Conservation (phyloP, 1,140 invertebrate genomes). For the Akabosia matsudoensis region DNA sequence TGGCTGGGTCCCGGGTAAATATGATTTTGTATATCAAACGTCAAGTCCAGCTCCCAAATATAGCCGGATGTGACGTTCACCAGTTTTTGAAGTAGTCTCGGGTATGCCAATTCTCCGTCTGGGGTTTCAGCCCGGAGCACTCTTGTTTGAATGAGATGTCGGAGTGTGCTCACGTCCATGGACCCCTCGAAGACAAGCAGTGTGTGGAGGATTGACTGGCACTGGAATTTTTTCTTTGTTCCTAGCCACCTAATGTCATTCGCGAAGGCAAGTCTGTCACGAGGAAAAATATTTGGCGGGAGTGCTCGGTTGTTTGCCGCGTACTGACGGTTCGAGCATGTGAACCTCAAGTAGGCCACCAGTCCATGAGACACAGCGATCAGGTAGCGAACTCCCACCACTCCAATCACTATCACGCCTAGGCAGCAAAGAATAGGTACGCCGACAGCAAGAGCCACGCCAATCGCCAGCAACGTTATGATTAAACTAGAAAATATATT, state of each 20-base stretch:
- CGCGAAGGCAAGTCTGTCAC: conserved; percentile 42
- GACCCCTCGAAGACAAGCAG: conserved; percentile 56
- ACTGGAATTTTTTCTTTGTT: conserved; percentile 43
- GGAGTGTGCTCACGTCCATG: conserved; percentile 53
- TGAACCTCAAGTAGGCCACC: conserved; percentile 48
- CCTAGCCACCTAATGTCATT: conserved; percentile 56
- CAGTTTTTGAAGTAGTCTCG: conserved; percentile 55
- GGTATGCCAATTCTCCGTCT: conserved; percentile 53
- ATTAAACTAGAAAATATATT: conserved; percentile 52
- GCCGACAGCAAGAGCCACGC: conserved; percentile 52
- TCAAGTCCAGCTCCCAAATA: conserved; percentile 56
- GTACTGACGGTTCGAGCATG: conserved; percentile 45
- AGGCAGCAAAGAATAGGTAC: conserved; percentile 50
- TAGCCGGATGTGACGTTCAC: conserved; percentile 53
- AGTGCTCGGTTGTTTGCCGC: background rate
- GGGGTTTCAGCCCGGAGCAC: conserved; percentile 53
- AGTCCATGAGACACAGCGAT: conserved; percentile 38
- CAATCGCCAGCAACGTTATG: conserved; percentile 50
- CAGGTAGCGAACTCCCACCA: conserved; percentile 46
- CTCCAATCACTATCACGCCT: conserved; percentile 46
- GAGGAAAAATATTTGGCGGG: conserved; percentile 35
- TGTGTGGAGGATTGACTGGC: conserved; percentile 54
- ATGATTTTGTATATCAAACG: conserved; percentile 58
- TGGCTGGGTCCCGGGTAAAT: conserved; percentile 52
- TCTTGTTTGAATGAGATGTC: conserved; percentile 54